Conservation (phyloP, 2,888 invertebrate genomes). For the Hydroisotoma schaefferi region DNA sequence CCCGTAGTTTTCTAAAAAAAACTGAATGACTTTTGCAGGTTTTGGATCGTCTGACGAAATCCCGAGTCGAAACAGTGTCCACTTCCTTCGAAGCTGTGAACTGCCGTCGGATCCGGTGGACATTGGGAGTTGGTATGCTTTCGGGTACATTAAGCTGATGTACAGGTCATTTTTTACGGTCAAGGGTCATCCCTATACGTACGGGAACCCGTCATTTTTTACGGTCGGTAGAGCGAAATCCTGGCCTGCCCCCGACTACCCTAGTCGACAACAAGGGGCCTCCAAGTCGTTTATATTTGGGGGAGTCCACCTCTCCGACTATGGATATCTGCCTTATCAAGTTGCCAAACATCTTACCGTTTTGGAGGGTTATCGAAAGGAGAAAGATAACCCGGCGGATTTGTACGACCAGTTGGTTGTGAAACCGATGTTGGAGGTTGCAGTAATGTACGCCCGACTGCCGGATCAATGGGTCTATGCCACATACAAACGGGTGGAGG, state of each 20-base stretch:
- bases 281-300: constrained; percentile 14
- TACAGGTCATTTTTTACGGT: constrained; percentile 7
- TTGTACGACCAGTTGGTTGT: too few relatives aligned
- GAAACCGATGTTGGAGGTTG: too few relatives aligned
- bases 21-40: constrained; percentile 9
- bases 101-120: constrained; percentile 4
- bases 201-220: constrained; percentile 14
- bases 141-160: constrained; percentile 8
- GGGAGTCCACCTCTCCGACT: constrained; percentile 20
- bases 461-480: too few relatives aligned
- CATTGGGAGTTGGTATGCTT: constrained; percentile 21
- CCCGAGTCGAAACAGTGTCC: constrained; percentile 10
- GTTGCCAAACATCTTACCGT: constrained; percentile 13
- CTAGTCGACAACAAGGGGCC: constrained; percentile 13
- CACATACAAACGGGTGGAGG: too few relatives aligned
- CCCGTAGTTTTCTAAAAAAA: too few relatives aligned
- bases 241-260: too few relatives aligned
- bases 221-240: constrained; percentile 1
- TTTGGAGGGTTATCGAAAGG: background rate
- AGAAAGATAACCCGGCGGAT: background rate
- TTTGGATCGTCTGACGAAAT: constrained; percentile 19
- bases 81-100: constrained; percentile 6
- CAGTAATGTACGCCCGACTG: too few relatives aligned
- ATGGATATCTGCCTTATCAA: constrained; percentile 22
- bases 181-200: background rate